Evolutionary conservation across 2,797 vertebrate species (phyloP).

Genomic region (Sorex maritimensis): DNA sequence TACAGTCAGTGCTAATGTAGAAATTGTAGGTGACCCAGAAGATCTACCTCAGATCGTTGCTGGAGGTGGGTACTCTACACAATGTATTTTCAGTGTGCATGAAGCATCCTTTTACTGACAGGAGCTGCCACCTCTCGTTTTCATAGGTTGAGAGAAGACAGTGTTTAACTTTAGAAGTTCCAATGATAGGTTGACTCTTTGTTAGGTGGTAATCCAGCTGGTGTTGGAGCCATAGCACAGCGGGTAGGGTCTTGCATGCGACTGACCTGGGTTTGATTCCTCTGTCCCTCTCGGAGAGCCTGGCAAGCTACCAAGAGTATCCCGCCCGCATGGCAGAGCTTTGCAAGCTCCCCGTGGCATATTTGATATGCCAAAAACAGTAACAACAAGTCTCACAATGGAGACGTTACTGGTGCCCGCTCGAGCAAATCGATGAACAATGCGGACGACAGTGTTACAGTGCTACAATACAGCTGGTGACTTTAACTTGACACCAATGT

Average conservation of each 20-base stretch:
- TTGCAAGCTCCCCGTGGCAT: too few relatives aligned
- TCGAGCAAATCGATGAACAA: too few relatives aligned
- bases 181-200: neutral
- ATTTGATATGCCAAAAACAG: too few relatives aligned
- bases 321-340: too few relatives aligned
- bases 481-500: neutral
- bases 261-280: too few relatives aligned
- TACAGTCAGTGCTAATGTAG: neutral
- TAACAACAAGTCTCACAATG: too few relatives aligned
- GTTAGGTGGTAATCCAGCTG: neutral
- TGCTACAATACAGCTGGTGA: neutral
- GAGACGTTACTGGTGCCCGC: too few relatives aligned
- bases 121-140: neutral
- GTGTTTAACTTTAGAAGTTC: neutral
- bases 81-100: neutral
- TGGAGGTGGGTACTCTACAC: neutral
- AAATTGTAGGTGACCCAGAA: neutral
- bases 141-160: neutral
- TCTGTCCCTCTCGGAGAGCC: too few relatives aligned
- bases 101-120: neutral
- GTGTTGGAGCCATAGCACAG: too few relatives aligned
- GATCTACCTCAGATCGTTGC: neutral
- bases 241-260: too few relatives aligned
- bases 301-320: too few relatives aligned
- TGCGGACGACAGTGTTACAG: too few relatives aligned